Conservation (phyloP, 2,888 invertebrate genomes). For the Lampropteryx suffumata region DNA sequence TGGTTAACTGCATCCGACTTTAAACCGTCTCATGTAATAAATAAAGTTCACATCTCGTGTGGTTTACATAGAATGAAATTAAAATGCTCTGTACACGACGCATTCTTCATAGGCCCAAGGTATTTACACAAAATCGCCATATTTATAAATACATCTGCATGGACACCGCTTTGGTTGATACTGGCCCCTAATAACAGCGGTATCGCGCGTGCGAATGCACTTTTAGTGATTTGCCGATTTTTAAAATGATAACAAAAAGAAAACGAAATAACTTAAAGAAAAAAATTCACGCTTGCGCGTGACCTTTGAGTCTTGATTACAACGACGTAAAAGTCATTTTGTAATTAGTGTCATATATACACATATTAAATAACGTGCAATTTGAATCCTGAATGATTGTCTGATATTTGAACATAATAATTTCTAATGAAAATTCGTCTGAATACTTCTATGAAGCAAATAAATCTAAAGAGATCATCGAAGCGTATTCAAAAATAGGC, state of each 20-base stretch:
- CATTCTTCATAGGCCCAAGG: background rate
- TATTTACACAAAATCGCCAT: no score
- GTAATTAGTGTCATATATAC: background rate
- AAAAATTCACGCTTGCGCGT: no score
- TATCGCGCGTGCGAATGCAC: constrained; percentile 28
- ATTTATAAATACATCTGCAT: no score
- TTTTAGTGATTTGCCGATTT: constrained; percentile 58
- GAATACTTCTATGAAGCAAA: constrained; percentile 36
- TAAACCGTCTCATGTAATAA: background rate
- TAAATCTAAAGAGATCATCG: constrained; percentile 53
- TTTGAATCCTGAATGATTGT: background rate
- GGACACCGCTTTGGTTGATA: no score
- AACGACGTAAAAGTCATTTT: background rate
- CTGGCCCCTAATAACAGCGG: no score
- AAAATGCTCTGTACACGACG: constrained; percentile 12
- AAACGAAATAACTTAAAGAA: no score
- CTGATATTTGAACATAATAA: background rate
- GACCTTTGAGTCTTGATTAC: no score
- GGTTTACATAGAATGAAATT: constrained; percentile 23
- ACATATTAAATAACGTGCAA: background rate
- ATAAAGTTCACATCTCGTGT: constrained; percentile 46
- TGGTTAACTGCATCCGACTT: no score
- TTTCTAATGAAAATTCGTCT: constrained; percentile 11
- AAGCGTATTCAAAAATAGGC: constrained; percentile 54
- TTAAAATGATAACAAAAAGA: constrained; percentile 36